Percentiles rank a stretch among this genome's conserved stretches.
These are phyloP conservation scores for Heliornis fulica DNA, from an alignment of 2,113 vertebrate genomes.

Conservation along the genomic window DNA sequence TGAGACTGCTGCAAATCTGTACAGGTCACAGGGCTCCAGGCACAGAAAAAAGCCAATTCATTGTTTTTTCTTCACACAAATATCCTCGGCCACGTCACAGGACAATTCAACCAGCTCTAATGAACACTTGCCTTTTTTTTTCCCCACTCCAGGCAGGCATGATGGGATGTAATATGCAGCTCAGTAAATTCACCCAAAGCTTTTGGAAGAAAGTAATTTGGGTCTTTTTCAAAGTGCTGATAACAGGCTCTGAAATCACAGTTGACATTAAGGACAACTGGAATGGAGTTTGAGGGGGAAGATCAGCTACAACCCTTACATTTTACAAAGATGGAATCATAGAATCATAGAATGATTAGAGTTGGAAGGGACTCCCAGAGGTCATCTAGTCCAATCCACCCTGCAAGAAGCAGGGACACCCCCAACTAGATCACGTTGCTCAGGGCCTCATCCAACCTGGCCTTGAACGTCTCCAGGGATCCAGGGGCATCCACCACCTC, in stretches of 20 bases:
- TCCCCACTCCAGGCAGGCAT: neutral
- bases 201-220: neutral
- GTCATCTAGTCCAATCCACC: too few species aligned
- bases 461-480: too few species aligned
- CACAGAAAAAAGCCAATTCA: neutral
- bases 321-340: neutral
- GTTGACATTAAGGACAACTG: neutral
- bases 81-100: neutral
- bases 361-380: too few species aligned
- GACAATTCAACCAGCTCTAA: neutral
- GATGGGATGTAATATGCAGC: neutral
- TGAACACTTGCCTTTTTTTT: neutral
- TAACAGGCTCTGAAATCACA: neutral
- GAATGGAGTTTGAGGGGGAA: neutral
- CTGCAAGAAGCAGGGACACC: too few species aligned
- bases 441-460: too few species aligned
- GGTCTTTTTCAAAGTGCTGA: neutral
- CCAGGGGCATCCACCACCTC: too few species aligned
- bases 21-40: neutral
- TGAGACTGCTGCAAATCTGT: neutral
- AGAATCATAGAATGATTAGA: too few species aligned
- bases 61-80: neutral
- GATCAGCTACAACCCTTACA: neutral
- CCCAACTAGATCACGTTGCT: too few species aligned
- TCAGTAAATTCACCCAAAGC: neutral